Evolutionary conservation across 2,797 vertebrate genomes (phyloP), one percentile per base, ranked within the genome.

Genomic region (Melanotaenia boesemani): DNA sequence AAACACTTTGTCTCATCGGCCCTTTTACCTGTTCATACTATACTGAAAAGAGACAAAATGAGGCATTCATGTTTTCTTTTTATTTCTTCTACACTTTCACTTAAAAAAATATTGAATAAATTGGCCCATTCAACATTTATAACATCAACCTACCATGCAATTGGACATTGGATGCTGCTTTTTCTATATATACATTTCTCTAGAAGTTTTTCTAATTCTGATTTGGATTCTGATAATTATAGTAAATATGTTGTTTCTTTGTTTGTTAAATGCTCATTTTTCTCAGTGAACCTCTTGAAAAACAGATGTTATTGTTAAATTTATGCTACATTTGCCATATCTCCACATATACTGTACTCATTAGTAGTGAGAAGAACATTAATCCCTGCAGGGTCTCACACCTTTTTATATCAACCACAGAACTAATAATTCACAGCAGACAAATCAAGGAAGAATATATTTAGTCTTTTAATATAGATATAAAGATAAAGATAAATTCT

Each of bases 281-380:
- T 84, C 71, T 24, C 57, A 13, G 46, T 46, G 48, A 76, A 16
- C 36, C 11, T 37, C 36, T 37, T 37, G 8, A 10, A 37, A 37
- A 37, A 37, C 36, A 37, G 41, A 5, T 44, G 12, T 39, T 13
- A 39, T 13, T 82, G 79, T 86, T 86, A 77, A 91, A 87, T 63
- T 68, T 72, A 70, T 59, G 63, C 74, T 82, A 67, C 30, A 28
- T 69, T 37, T 69, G 79, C 72, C 70, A 81, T 62, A 69, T 71
- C 82, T 48, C 70, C 68, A 30, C 65, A 64, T 88, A 88, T 5
- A n/a, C 20, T 50, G 20, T n/a, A n/a, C 20, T 87, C 86, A 85
- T 66, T 69, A 87, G 72, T 44, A 57, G 62, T 76, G 56, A 83
- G 74, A 71, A 58, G 76, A 77, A 73, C 79, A 89, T 90, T 90